Percentiles rank a stretch among this genome's conserved stretches.
Conservation (phyloP, 2,113 vertebrate species). For the Elachura formosa region DNA sequence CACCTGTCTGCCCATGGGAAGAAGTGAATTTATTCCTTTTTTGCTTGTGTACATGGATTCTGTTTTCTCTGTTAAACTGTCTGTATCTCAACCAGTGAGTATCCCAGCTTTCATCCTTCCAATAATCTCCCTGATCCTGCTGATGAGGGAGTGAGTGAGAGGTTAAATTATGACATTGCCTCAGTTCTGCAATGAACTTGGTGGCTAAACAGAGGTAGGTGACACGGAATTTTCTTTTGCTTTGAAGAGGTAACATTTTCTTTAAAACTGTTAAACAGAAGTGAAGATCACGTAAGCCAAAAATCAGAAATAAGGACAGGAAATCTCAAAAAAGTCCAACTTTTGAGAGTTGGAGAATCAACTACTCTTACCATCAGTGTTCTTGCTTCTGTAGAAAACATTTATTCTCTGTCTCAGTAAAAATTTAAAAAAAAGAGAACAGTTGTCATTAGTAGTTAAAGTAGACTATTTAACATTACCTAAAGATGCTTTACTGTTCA, state of each 20-base stretch:
- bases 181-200: background rate
- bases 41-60: background rate
- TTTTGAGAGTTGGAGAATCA: background rate
- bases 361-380: background rate
- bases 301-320: background rate
- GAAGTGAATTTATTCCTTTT: background rate
- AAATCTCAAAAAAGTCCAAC: background rate
- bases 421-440: background rate
- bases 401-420: background rate
- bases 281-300: background rate
- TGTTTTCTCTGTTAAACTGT: background rate
- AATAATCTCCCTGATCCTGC: rapidly evolving
- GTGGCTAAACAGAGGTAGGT: background rate
- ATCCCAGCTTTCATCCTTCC: background rate
- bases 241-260: background rate
- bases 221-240: background rate
- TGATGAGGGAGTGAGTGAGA: background rate
- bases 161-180: background rate
- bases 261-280: background rate
- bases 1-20: background rate
- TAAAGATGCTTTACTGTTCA: background rate
- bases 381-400: background rate
- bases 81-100: background rate
- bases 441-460: background rate
- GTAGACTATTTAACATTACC: background rate